Percentiles rank a stretch among this genome's conserved stretches.
Conservation (phyloP, 2,113 vertebrate genomes). For the Ailurus styani region DNA sequence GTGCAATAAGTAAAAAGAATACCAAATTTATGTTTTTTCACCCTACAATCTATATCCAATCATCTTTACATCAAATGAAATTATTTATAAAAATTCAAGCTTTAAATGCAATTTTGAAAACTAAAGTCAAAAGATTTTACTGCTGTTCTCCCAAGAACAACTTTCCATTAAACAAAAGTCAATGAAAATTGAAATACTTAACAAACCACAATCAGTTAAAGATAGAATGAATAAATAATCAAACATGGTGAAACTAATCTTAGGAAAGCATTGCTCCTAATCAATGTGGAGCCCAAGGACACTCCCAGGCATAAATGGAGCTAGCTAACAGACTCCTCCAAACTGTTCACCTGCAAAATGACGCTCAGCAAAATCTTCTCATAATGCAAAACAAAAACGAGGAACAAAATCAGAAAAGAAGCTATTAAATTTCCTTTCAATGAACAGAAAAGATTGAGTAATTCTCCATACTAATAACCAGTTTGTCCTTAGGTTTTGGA, state of each 20-base stretch:
- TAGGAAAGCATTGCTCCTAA: constrained; percentile 60
- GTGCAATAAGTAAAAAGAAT: constrained; percentile 3
- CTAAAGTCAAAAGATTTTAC: constrained; percentile 35
- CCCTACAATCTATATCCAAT: constrained; percentile 15
- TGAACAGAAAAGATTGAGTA: constrained; percentile 76
- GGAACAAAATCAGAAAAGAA: constrained; percentile 78
- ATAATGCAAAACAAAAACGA: constrained; percentile 75
- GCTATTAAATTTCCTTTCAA: constrained; percentile 78
- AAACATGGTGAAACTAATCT: constrained; percentile 65
- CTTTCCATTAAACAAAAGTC: constrained; percentile 46
- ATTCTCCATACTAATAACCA: constrained; percentile 68
- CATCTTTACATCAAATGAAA: constrained; percentile 29
- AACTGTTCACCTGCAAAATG: constrained; percentile 49
- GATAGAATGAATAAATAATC: constrained; percentile 59
- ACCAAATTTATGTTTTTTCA: constrained; percentile 48
- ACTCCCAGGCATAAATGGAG: constrained; percentile 27
- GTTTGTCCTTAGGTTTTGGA: constrained; percentile 77
- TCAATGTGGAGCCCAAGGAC: constrained; percentile 68
- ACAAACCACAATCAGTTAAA: constrained; percentile 44
- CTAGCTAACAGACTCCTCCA: constrained; percentile 65
- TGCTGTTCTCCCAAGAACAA: constrained; percentile 47
- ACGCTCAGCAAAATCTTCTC: constrained; percentile 61
- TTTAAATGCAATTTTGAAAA: constrained; percentile 61
- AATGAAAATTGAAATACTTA: constrained; percentile 54
- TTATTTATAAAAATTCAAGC: constrained; percentile 54